A percentile compares a stretch with the other conserved stretches of the same genome.
phyloP scores from a whole-genome alignment of 2,888 invertebrate genomes.

The Drosophila pseudotakahashii region DNA sequence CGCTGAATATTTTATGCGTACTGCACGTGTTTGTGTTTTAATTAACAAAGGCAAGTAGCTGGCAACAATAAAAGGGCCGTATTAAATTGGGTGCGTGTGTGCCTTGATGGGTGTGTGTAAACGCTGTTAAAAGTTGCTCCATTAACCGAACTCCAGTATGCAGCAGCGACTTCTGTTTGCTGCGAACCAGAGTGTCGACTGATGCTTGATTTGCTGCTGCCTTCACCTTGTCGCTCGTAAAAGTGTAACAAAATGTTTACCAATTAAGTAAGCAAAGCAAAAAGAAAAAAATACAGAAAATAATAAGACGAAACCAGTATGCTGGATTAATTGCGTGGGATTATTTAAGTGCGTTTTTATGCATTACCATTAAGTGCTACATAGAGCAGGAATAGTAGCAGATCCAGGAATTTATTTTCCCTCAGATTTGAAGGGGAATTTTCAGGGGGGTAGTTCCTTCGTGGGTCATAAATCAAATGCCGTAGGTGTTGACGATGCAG shows the following conservation, averaged over 20 bases:
- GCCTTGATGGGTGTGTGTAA: slow-evolving; percentile 18
- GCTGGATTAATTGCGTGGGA: slow-evolving; percentile 79
- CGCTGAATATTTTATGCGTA: slow-evolving; percentile 70
- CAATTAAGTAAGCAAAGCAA: slow-evolving; percentile 77
- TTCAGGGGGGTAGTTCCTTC: slow-evolving; percentile 19
- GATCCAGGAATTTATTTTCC: slow-evolving; percentile 52
- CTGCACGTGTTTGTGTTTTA: slow-evolving; percentile 81
- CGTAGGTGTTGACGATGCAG: slow-evolving; percentile 66
- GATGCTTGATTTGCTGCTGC: slow-evolving; percentile 49
- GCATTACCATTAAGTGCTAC: slow-evolving; percentile 61
- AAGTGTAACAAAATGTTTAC: slow-evolving; percentile 79
- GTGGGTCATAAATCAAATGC: slow-evolving; percentile 65
- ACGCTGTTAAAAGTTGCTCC: slow-evolving; percentile 52
- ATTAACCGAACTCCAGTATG: slow-evolving; percentile 44
- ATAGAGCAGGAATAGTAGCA: slow-evolving; percentile 5
- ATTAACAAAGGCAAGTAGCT: slow-evolving; percentile 70
- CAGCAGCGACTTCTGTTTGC: slow-evolving; percentile 30
- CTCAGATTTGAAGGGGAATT: slow-evolving; percentile 52
- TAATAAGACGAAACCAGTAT: slow-evolving; percentile 19
- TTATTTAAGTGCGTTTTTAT: slow-evolving; percentile 77
- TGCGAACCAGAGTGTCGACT: slow-evolving; percentile 10
- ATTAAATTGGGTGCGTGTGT: slow-evolving; percentile 61
- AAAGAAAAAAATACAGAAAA: background rate
- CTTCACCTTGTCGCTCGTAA: slow-evolving; percentile 74
- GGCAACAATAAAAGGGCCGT: slow-evolving; percentile 76